Base-by-base conservation (phyloP, 92 coral and sea anemone genomes). In the Porites evermanni region DNA sequence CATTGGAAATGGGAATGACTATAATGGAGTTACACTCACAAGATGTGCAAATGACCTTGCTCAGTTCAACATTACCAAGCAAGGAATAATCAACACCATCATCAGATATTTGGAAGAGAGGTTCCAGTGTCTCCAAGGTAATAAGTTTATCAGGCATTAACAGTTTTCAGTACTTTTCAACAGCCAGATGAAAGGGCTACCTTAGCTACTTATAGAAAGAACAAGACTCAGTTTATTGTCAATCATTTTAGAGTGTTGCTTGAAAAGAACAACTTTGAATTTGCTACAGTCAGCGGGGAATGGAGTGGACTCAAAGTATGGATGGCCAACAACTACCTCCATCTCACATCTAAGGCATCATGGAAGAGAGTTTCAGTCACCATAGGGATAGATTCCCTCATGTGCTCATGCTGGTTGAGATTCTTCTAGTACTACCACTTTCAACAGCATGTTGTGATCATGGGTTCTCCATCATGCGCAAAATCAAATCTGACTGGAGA, bases 381-480 rank as follows among this genome's bases (percentile, higher is more conserved):
- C 82, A 78, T 38, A 61, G 82, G 10, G 53, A 80, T 66, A 80
- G 75, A 67, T 67, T 80, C 53, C 74, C 61, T 20, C 67, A 80
- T 56, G 74, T 84, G 29, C 82, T 84, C 11, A 84, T 84, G 73
- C 19, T 84, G 81, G 88, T 54, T 84, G 75, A 75, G 20, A 84
- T 84, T 65, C 17, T 75, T n/a, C 81, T 84, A 82, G 44, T 84
- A 61, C 63, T 84, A 84, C 82, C 88, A 8, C 75, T 84, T 12
- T 84, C 88, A 84, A 84, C 82, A 84, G 82, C 88, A 74, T 85
- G 89, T 20, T 85, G 89, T 86, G 77, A 68, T n/a, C 84, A 72
- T 21, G 84, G 89, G 10, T 86, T 86, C 61, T 86, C 89, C 2
- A 17, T 86, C 32, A 86, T 86, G 89, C 73, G 84, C 4, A 86